phyloP scores from a whole-genome alignment of 2,888 invertebrate species.

The Subacronicta megacephala region DNA sequence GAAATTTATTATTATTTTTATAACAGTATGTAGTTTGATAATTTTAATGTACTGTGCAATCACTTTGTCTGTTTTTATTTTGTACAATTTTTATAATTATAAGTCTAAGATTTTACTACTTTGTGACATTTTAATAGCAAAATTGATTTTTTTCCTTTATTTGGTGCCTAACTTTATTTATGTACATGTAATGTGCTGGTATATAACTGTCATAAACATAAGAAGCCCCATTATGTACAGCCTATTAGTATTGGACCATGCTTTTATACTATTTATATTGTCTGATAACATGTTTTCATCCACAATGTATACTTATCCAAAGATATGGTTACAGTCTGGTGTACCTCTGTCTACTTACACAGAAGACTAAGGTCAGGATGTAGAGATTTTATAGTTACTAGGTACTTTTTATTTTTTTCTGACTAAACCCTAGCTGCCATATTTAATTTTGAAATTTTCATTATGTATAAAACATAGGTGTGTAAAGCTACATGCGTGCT shows the following conservation, averaged over 20 bases:
- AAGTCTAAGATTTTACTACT: conserved; percentile 71
- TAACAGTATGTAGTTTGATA: conserved; percentile 66
- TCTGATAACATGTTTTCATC: conserved; percentile 41
- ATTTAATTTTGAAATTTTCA: conserved; percentile 71
- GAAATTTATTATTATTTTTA: conserved; percentile 60
- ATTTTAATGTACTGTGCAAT: conserved; percentile 80
- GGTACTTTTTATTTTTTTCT: conserved; percentile 59
- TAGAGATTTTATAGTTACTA: conserved; percentile 56
- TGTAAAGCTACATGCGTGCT: conserved; percentile 64
- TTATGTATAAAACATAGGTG: conserved; percentile 63
- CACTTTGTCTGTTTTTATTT: conserved; percentile 75
- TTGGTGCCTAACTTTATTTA: conserved; percentile 62
- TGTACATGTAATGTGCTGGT: conserved; percentile 41
- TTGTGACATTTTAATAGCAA: conserved; percentile 73
- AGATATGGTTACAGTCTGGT: conserved; percentile 56
- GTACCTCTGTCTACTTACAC: conserved; percentile 48
- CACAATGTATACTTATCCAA: conserved; percentile 53
- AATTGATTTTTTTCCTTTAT: conserved; percentile 54
- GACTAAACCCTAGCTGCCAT: conserved; percentile 78
- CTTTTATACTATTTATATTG: conserved; percentile 50
- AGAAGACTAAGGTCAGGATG: conserved; percentile 57
- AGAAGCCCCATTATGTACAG: conserved; percentile 40
- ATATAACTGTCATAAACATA: conserved; percentile 40
- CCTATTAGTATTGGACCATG: conserved; percentile 50
- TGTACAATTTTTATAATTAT: conserved; percentile 75